Evolutionary conservation across 2,888 invertebrate species (phyloP).

Genomic region (Caradrina kadenii): DNA sequence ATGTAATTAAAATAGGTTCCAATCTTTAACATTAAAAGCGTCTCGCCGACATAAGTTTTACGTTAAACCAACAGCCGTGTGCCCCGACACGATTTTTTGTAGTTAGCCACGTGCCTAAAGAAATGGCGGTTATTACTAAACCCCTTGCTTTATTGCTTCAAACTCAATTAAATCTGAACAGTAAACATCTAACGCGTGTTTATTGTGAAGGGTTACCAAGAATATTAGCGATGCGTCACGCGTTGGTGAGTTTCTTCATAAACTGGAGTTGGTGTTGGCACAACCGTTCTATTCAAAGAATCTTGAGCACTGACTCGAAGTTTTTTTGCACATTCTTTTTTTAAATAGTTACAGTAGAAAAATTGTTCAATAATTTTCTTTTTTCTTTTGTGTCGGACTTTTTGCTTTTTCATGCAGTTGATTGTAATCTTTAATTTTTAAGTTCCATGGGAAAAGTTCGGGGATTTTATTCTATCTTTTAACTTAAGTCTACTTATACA

Average conservation of each 20-base stretch:
- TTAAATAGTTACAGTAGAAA: not conserved
- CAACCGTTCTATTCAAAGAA: conserved; percentile 40
- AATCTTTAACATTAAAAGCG: too few species aligned
- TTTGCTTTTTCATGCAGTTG: not conserved
- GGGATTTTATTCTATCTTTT: too few species aligned
- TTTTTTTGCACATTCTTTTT: conserved; percentile 21
- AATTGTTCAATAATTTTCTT: not conserved
- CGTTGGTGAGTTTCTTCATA: conserved; percentile 30
- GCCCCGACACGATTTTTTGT: not conserved
- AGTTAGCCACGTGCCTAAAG: not conserved
- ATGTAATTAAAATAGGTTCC: too few species aligned
- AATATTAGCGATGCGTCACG: conserved; percentile 40
- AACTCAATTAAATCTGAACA: conserved; percentile 18
- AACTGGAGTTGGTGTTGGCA: conserved; percentile 26
- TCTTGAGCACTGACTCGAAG: not conserved
- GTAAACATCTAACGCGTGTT: conserved; percentile 9
- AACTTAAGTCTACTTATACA: too few species aligned
- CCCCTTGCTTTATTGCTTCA: conserved; percentile 10
- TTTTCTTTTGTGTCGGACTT: not conserved
- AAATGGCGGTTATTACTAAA: not conserved
- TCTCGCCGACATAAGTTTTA: too few species aligned
- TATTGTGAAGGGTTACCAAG: conserved; percentile 42
- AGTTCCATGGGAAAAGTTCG: too few species aligned
- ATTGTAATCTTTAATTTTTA: too few species aligned
- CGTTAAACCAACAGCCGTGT: too few species aligned